Conservation (phyloP, 2,113 vertebrate genomes). For the Malurus melanocephalus region DNA sequence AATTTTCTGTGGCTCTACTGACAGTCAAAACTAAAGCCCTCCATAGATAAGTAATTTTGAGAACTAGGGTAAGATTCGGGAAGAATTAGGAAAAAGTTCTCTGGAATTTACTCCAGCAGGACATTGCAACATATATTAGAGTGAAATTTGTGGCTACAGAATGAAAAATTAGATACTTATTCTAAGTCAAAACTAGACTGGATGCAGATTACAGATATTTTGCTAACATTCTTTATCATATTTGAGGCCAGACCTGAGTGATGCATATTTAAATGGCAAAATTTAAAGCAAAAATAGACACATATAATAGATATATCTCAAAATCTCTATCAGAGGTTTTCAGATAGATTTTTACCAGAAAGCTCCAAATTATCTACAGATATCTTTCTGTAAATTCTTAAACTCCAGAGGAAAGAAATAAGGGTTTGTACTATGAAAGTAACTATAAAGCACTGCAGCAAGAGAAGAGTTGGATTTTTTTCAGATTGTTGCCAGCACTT, state of each 20-base stretch:
- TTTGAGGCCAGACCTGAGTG: neutral
- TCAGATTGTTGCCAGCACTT: neutral
- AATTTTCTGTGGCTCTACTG: neutral
- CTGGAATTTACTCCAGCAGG: neutral
- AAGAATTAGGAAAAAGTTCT: neutral
- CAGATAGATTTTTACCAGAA: neutral
- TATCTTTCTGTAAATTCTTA: neutral
- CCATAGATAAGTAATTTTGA: neutral
- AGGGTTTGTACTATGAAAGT: rapidly evolving
- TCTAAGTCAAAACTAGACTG: neutral
- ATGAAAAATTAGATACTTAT: neutral
- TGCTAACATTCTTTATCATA: neutral
- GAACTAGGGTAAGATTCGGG: neutral
- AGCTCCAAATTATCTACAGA: neutral
- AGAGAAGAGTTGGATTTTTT: neutral
- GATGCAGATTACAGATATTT: neutral
- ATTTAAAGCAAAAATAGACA: neutral
- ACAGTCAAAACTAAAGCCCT: neutral
- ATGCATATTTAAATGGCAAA: neutral
- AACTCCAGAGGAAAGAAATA: neutral
- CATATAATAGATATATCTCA: neutral
- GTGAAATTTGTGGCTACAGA: neutral
- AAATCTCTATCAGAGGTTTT: neutral
- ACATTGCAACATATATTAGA: neutral
- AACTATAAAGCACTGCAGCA: neutral